These are phyloP conservation scores for Incurvaria masculella DNA, from an alignment of 2,888 invertebrate genomes.

Conservation along the genomic window DNA sequence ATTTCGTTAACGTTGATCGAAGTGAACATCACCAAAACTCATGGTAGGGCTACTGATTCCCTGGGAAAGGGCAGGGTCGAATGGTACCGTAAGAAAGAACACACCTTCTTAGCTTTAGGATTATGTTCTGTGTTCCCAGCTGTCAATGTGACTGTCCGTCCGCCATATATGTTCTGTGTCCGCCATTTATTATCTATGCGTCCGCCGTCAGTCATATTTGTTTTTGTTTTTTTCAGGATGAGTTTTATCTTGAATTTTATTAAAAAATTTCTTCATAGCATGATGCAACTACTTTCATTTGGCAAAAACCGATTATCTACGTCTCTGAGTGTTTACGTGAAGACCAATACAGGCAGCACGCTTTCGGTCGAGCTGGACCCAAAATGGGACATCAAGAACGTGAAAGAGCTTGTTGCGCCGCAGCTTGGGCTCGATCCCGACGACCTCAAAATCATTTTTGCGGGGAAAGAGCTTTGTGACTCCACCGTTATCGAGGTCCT, in stretches of 20 bases:
- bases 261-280: constrained; percentile 53
- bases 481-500: constrained; percentile 66
- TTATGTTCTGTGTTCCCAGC: too few relatives aligned
- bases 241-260: constrained; percentile 57
- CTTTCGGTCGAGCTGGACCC: constrained; percentile 66
- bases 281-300: constrained; percentile 62
- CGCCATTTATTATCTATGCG: too few relatives aligned
- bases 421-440: constrained; percentile 64
- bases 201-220: too few relatives aligned
- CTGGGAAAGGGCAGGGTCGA: too few relatives aligned
- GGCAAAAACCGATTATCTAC: constrained; percentile 58
- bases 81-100: too few relatives aligned
- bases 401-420: constrained; percentile 69
- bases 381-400: constrained; percentile 69
- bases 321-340: constrained; percentile 63
- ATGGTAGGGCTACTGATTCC: too few relatives aligned
- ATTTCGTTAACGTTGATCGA: too few relatives aligned
- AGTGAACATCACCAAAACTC: too few relatives aligned
- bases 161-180: too few relatives aligned
- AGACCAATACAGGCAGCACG: constrained; percentile 65
- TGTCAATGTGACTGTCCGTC: too few relatives aligned
- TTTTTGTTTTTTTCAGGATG: constrained; percentile 29
- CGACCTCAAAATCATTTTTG: constrained; percentile 75
- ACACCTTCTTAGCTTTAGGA: too few relatives aligned
- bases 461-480: constrained; percentile 73